phyloP scores from a whole-genome alignment of 2,888 invertebrate species.

The Drosophila neoperkinsi region DNA sequence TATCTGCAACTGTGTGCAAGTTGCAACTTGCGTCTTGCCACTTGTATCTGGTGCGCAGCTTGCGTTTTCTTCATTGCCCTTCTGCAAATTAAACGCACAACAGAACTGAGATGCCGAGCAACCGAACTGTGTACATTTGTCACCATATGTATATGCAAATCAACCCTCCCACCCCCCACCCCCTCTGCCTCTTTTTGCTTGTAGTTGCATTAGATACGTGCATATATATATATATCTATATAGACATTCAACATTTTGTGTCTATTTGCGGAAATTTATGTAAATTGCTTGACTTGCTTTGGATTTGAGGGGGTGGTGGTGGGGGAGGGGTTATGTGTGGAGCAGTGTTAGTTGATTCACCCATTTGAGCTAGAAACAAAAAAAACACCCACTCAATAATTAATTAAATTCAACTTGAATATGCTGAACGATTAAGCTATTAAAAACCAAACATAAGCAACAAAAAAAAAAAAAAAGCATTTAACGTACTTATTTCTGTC shows the following conservation, averaged over 20 bases:
- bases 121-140: constrained; percentile 34
- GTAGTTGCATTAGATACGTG: constrained; percentile 56
- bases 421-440: background rate
- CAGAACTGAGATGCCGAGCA: constrained; percentile 29
- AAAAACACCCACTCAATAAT: background rate
- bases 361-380: constrained; percentile 11
- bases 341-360: background rate
- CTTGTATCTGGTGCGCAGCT: constrained; percentile 58
- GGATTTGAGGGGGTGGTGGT: background rate
- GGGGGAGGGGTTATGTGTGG: background rate
- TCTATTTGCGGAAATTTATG: constrained; percentile 75
- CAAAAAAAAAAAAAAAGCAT: background rate
- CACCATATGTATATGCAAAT: constrained; percentile 41
- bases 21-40: constrained; percentile 38
- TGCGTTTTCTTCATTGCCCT: constrained; percentile 64
- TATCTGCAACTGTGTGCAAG: constrained; percentile 33
- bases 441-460: background rate
- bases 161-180: rapidly evolving
- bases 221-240: constrained; percentile 12
- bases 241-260: constrained; percentile 43
- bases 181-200: constrained; percentile 1
- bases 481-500: background rate
- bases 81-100: constrained; percentile 63
- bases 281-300: constrained; percentile 67
- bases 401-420: background rate